Conservation (phyloP, 2,113 vertebrate genomes). For the Mesocricetus auratus region DNA sequence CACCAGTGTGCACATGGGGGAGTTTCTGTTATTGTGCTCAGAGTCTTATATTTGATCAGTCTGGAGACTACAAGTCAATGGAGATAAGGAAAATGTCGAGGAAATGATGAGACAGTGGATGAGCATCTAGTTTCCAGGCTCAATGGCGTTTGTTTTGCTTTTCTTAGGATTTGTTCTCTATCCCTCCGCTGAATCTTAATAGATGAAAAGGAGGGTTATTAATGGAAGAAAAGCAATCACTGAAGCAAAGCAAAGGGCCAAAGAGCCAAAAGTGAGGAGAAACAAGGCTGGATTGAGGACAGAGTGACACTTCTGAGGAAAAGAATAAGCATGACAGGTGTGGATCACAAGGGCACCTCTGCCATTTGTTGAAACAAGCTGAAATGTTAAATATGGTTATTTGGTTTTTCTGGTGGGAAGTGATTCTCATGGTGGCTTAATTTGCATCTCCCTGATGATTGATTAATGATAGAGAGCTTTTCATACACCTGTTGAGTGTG, state of each 20-base stretch:
- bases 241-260: background rate
- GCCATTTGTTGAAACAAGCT: background rate
- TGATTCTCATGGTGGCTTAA: background rate
- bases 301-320: background rate
- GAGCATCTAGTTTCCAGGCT: background rate
- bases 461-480: background rate
- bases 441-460: background rate
- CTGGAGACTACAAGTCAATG: background rate
- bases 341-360: background rate
- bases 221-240: background rate
- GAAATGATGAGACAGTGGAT: background rate
- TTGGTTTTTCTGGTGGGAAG: background rate
- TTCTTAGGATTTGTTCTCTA: background rate
- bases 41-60: background rate
- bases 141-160: no score
- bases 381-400: background rate
- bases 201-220: background rate
- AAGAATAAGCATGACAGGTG: background rate
- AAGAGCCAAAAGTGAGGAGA: background rate
- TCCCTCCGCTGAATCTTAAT: background rate
- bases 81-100: background rate
- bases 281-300: background rate
- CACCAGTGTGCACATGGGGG: background rate
- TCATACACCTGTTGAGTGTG: background rate
- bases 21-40: background rate